phyloP scores from a whole-genome alignment of 2,888 invertebrate species.

The Philonicus albiceps region DNA sequence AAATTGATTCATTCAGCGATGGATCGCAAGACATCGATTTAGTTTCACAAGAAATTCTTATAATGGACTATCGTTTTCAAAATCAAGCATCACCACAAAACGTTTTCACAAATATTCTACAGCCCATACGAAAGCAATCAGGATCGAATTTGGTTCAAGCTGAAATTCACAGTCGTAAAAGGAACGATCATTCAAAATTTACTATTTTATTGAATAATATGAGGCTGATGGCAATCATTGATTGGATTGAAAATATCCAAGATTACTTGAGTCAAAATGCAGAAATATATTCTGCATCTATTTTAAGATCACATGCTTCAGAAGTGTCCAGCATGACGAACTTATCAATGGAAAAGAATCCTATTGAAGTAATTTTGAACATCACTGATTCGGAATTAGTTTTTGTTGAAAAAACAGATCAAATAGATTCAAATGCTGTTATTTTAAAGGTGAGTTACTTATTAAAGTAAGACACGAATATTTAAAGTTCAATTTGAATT shows the following conservation, averaged over 20 bases:
- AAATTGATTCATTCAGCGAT: constrained; percentile 87
- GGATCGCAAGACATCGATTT: constrained; percentile 90
- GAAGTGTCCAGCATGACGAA: constrained; percentile 45
- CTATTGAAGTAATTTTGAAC: constrained; percentile 84
- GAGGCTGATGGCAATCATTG: constrained; percentile 90
- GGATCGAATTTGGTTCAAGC: constrained; percentile 70
- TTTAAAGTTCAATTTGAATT: too few species aligned
- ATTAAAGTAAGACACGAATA: not conserved
- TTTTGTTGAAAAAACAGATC: constrained; percentile 87
- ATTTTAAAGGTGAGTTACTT: constrained; percentile 74
- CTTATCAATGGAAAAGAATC: constrained; percentile 50
- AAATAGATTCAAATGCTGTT: constrained; percentile 91
- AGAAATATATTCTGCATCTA: constrained; percentile 58
- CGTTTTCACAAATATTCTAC: constrained; percentile 87
- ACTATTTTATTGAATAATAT: constrained; percentile 93
- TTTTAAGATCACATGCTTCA: constrained; percentile 5
- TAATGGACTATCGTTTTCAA: constrained; percentile 57
- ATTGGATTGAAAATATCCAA: constrained; percentile 88
- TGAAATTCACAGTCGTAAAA: constrained; percentile 77
- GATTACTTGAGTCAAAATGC: constrained; percentile 75
- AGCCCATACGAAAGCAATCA: constrained; percentile 72
- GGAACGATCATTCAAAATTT: constrained; percentile 75
- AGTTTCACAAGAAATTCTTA: constrained; percentile 77
- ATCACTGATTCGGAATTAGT: constrained; percentile 96
- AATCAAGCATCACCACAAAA: constrained; percentile 66